Evolutionary conservation across 2,888 invertebrate genomes (phyloP).

Genomic region (Drosophila borborema): DNA sequence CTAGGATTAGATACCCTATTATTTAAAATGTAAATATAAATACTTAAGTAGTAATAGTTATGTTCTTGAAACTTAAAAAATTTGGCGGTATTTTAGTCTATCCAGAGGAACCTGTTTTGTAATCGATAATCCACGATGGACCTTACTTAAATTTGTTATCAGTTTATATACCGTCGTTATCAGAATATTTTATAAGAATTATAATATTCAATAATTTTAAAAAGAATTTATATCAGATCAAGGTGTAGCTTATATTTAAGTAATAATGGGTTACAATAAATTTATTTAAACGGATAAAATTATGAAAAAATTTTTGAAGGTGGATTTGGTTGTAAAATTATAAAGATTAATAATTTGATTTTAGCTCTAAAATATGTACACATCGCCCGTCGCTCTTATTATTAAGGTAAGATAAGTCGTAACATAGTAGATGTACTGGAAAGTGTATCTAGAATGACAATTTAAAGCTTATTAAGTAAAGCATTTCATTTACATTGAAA

Average conservation of each 20-base stretch:
- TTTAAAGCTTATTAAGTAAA: conserved; percentile 78
- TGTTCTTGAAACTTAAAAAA: conserved; percentile 5
- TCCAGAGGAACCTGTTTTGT: conserved; percentile 2
- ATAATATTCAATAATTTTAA: conserved; percentile 29
- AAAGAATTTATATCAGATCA: conserved; percentile 86
- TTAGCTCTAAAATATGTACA: conserved; percentile 86
- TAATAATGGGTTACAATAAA: conserved; percentile 89
- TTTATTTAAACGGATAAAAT: conserved; percentile 84
- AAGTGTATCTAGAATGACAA: conserved; percentile 85
- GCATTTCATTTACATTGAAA: conserved; percentile 88
- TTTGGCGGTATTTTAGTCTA: conserved; percentile 3
- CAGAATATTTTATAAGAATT: conserved; percentile 8
- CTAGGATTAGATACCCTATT: conserved; percentile 5
- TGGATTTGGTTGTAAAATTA: conserved; percentile 89
- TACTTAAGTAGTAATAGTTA: not conserved
- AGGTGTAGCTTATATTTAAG: conserved; percentile 89
- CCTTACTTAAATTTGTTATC: conserved; percentile 38
- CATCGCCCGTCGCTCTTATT: conserved; percentile 8
- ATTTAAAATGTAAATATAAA: not conserved
- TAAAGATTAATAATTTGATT: conserved; percentile 85
- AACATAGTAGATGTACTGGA: conserved; percentile 84
- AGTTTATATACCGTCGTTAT: conserved; percentile 12
- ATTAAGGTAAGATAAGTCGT: conserved; percentile 20
- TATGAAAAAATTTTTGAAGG: conserved; percentile 86
- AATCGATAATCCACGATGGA: conserved; percentile 4